Evolutionary conservation across 2,113 vertebrate genomes (phyloP), one percentile per base, ranked within the genome.

Genomic region (Tetraodon nigroviridis): DNA sequence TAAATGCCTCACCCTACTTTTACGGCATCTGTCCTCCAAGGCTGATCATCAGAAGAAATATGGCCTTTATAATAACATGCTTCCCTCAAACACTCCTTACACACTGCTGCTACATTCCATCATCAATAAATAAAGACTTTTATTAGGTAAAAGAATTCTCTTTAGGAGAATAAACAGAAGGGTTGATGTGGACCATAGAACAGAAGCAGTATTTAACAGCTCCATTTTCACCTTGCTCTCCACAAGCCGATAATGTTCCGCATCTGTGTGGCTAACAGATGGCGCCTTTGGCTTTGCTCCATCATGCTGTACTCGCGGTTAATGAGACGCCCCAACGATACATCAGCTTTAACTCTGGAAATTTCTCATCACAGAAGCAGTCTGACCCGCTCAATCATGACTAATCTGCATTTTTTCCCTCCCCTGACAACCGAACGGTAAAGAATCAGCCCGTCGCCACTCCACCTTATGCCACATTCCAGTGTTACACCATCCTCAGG

Each of bases 11-110:
- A 10, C 20, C 69, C 29, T 65, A 42, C 42, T 75, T 75, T 52
- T 71, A 64, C 7, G 48, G 19, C 53, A 75, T 63, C 60, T 47
- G 58, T 64, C 78, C 62, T 69, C 69, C n/a, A 17, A 57, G 61
- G 70, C 74, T 13, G 60, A 75, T 76, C 62, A 78, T 66, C 49
- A 7, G 20, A 67, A 78, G 70, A 80, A 82, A 82, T 73, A 68
- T 58, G 69, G 73, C 56, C 56, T 69, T 53, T 48, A 69, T 37
- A 37, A 37, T 37, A 37, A 37, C 10, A 10, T 37, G 29, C 29
- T 32, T 15, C 14, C 44, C 14, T 46, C 44, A 46, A 16, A n/a
- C 44, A 46, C 44, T 13, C 16, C 44, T 3, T 17, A 46, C 44
- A 16, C 44, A 16, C 44, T 27, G 24, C 24, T 27, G 24, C 24